Base-by-base conservation (phyloP, 2,888 invertebrate genomes). In the Drosophila flavopinicola region DNA sequence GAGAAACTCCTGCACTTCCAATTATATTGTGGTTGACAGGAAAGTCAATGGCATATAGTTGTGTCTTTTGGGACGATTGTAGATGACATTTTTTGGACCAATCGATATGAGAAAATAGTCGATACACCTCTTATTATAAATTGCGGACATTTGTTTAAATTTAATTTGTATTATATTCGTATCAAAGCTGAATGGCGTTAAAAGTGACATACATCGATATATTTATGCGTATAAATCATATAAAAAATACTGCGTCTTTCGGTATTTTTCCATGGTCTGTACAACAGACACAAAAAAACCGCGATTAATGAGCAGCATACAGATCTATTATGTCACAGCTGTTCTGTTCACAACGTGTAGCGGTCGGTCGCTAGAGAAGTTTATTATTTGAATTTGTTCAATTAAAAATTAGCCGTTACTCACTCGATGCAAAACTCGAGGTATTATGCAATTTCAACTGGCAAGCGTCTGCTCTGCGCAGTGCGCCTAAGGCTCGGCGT, bases 361-460 rank as follows among this genome's bases (percentile, higher is more conserved):
- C 63, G 45, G 66, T 56, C 35, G 13, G 39, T 57, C 51, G 57
- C 53, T 51, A 32, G 11, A 49, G n/a, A 17, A 44, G 45, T 56
- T 57, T 60, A 32, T 47, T 45, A 25, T 51, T 79, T 58, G 23
- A 59, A 65, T 67, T 73, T 51, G 20, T 38, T 84, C 42, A 87
- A 82, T 85, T 80, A 71, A 85, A 80, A 71, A n/a, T 33, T n/a
- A 58, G 15, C 70, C 78, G 77, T 70, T 74, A 42, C 10, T 37
- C 4, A 17, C 38, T 32, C 42, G 59, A 90, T 90, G 91, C 88
- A 88, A 75, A 86, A 87, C 78, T 84, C 89, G 24, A 72, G 80
- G 30, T 77, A 78, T 33, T 83, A 75, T 75, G 75, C 65, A 58
- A 70, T 75, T 56, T 65, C 54, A 23, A 70, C 71, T 30, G 51